phyloP scores from a whole-genome alignment of 2,113 vertebrate genomes.

The Propithecus coquereli region DNA sequence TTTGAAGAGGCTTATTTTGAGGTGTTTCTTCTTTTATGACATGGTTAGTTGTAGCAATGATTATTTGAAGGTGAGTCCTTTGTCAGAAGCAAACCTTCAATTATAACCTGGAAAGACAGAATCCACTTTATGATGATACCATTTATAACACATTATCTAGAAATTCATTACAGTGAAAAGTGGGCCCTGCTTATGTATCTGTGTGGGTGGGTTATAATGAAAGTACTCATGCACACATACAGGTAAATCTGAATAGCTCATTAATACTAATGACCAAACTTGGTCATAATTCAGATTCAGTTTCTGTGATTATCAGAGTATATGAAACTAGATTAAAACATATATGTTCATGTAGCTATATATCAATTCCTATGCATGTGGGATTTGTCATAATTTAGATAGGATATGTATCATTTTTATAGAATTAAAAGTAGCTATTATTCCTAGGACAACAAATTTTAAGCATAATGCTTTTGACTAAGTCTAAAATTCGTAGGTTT shows the following conservation, averaged over 20 bases:
- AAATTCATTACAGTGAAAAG: background rate
- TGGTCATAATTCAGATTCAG: slow-evolving; percentile 20
- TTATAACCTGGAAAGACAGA: slow-evolving; percentile 18
- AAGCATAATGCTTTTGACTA: background rate
- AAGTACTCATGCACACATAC: background rate
- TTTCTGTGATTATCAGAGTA: slow-evolving; percentile 25
- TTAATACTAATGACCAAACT: slow-evolving; percentile 17
- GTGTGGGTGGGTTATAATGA: slow-evolving; percentile 28
- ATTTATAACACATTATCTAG: background rate
- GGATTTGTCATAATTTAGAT: slow-evolving; percentile 13
- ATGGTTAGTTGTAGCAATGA: background rate
- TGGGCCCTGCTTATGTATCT: background rate
- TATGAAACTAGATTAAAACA: slow-evolving; percentile 35
- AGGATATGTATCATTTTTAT: background rate
- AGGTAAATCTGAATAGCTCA: background rate
- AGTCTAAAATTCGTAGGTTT: background rate
- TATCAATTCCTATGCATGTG: background rate
- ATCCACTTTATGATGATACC: slow-evolving; percentile 11
- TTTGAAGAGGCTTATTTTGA: slow-evolving; percentile 39
- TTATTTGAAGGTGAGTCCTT: slow-evolving; percentile 31
- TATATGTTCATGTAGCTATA: background rate
- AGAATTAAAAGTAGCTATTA: slow-evolving; percentile 28
- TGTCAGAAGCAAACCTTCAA: background rate
- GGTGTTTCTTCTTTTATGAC: slow-evolving; percentile 15
- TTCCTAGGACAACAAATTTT: slow-evolving; percentile 3